Evolutionary conservation across 2,888 invertebrate genomes (phyloP), one percentile per base, ranked within the genome.

Genomic region (Colostygia pectinataria): DNA sequence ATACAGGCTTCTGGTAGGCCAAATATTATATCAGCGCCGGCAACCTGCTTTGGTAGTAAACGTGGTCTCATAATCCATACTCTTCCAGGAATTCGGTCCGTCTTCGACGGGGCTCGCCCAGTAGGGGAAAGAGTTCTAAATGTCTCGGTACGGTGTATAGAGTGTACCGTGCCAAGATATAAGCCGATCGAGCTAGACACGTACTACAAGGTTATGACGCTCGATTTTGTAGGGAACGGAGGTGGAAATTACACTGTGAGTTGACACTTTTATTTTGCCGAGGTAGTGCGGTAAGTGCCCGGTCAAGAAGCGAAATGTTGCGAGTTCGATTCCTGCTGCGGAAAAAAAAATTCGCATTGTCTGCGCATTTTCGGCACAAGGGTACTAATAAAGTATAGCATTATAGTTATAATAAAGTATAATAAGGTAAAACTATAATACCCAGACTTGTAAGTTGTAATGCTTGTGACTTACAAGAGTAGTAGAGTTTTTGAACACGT

Each of bases 201-300:
- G 51, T 85, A 83, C 52, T 96, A 96, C 77, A 90, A 91, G 34
- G 71, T 96, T 0, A 88, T 92, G 0, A 62, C 93, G 0, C 80
- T 90, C 0, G 86, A 91, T 37, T 95, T 93, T 63, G 63, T 95
- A 36, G 87, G 86, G 0, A 77, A 71, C 25, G 95, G 95, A 2
- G 95, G 95, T 0, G 95, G 95, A 61, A 93, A 93, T 1, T 95
- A 90, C 64, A 64, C 72, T 13, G 90, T 91, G 66, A 83, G 93
- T 65, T 59, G 0, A 28, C 8, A 4, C 2, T 9, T n/a, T n/a
- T n/a, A n/a, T n/a, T n/a, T n/a, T n/a, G n/a, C n/a, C n/a, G n/a
- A n/a, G n/a, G n/a, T n/a, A n/a, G n/a, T n/a, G n/a, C n/a, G n/a
- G n/a, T n/a, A n/a, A n/a, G n/a, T n/a, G n/a, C n/a, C n/a, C n/a